phyloP scores from a whole-genome alignment of 2,797 vertebrate genomes.

The Gastrophryne carolinensis region DNA sequence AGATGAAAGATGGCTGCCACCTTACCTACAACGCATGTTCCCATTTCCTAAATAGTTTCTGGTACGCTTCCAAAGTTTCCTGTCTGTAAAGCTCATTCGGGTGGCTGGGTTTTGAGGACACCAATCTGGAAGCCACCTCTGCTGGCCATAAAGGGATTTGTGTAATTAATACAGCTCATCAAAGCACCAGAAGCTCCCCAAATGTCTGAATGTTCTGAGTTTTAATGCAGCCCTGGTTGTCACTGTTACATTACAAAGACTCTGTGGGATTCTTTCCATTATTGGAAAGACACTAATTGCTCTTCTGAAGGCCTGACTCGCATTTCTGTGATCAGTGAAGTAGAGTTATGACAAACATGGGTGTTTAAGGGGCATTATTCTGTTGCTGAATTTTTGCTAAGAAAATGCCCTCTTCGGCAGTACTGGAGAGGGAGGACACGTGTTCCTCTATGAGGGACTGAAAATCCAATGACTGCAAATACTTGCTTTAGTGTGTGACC shows the following conservation, averaged over 20 bases:
- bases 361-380: conserved; percentile 44
- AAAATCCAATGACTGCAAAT: conserved; percentile 25
- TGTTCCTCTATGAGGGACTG: conserved; percentile 7
- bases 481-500: no score
- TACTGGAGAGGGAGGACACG: conserved; percentile 19
- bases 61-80: conserved; percentile 12
- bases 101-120: conserved; percentile 34
- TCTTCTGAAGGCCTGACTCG: conserved; percentile 10
- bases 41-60: neutral
- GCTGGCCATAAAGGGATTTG: conserved; percentile 31
- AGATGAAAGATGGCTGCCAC: conserved; percentile 3
- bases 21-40: neutral
- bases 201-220: neutral
- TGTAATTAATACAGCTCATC: conserved; percentile 43
- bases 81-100: conserved; percentile 17
- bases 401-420: neutral
- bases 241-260: conserved; percentile 27
- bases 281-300: conserved; percentile 32
- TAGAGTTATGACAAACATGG: conserved; percentile 34
- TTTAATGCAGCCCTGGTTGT: conserved; percentile 1
- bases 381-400: conserved; percentile 15
- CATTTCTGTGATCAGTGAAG: conserved; percentile 43
- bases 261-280: conserved; percentile 28
- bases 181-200: neutral
- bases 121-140: neutral